These are phyloP conservation scores for Melanaphis sacchari DNA, from an alignment of 1,140 invertebrate genomes.

Conservation along the genomic window DNA sequence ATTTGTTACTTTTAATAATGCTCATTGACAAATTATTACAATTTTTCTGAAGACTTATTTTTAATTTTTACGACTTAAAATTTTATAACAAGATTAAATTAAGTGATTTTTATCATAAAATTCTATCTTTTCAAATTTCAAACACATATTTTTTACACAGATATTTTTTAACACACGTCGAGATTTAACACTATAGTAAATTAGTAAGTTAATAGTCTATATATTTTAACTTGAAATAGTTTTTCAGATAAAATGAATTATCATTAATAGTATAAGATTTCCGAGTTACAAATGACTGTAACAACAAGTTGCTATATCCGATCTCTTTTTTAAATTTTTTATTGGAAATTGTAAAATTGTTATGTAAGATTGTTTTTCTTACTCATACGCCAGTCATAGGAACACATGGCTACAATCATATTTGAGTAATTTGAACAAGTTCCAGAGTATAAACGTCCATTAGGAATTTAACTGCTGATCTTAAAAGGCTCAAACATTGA, in stretches of 20 bases:
- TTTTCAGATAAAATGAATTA: neutral
- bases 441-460: neutral
- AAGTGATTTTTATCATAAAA: neutral
- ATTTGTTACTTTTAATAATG: neutral
- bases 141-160: neutral
- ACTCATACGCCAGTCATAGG: neutral
- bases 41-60: neutral
- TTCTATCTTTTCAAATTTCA: neutral
- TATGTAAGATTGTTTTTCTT: neutral
- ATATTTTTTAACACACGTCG: no score
- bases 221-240: neutral
- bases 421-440: neutral
- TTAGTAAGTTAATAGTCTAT: neutral
- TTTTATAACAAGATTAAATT: neutral
- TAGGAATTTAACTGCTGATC: neutral
- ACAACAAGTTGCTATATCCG: neutral
- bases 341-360: neutral
- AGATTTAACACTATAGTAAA: neutral
- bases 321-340: neutral
- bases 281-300: neutral
- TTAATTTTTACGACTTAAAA: neutral
- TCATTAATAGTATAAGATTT: neutral
- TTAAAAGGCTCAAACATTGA: neutral
- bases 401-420: no score
- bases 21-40: neutral